These are phyloP conservation scores for Platyrinchus mystaceus DNA, from an alignment of 2,797 vertebrate species.

Conservation along the genomic window DNA sequence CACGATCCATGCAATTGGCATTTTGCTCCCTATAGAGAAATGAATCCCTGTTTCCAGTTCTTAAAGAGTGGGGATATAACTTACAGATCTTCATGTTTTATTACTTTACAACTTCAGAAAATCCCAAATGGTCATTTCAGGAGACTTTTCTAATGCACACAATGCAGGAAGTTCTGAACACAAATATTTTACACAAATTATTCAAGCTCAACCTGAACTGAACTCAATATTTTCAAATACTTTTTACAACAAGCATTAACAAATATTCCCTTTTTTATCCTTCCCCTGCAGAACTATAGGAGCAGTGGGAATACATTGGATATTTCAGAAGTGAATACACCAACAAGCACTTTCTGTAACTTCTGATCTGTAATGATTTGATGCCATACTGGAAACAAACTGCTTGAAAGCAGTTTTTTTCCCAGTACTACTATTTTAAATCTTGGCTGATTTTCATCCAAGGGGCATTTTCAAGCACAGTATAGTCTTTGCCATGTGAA, in stretches of 20 bases:
- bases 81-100: not conserved
- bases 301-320: fast-evolving
- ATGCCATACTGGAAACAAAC: not conserved
- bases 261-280: not conserved
- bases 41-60: not conserved
- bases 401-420: not conserved
- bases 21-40: not conserved
- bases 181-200: not conserved
- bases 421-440: not conserved
- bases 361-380: not conserved
- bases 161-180: no score
- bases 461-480: not conserved
- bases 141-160: fast-evolving
- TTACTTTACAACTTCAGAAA: fast-evolving
- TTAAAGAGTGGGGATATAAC: not conserved
- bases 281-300: not conserved
- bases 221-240: not conserved
- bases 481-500: not conserved
- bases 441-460: not conserved
- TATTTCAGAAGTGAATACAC: not conserved
- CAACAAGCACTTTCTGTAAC: not conserved
- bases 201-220: not conserved
- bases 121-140: fast-evolving
- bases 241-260: not conserved
- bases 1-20: constrained; percentile 14